phyloP scores from a whole-genome alignment of 2,888 invertebrate genomes.

The Exocentrus adspersus region DNA sequence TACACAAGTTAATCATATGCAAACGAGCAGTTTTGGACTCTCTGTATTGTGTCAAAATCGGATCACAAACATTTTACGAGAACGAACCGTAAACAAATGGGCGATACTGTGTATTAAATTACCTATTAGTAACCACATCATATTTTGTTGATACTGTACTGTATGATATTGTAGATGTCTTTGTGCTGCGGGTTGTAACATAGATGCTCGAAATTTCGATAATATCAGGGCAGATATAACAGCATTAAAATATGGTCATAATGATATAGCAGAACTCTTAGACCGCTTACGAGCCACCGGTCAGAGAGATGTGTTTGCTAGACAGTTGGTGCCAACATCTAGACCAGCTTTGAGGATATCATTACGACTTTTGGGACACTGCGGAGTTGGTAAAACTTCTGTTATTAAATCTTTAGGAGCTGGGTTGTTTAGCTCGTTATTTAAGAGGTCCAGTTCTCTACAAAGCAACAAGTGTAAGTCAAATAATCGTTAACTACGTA shows the following conservation, averaged over 20 bases:
- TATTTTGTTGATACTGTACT: no score
- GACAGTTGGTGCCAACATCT: slow-evolving; percentile 72
- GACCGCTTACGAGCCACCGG: slow-evolving; percentile 72
- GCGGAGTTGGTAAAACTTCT: slow-evolving; percentile 77
- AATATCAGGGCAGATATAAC: slow-evolving; percentile 80
- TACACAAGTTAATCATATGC: no score
- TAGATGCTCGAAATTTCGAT: slow-evolving; percentile 73
- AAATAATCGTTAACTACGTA: no score
- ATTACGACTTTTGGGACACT: slow-evolving; percentile 74
- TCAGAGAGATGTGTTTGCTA: slow-evolving; percentile 57
- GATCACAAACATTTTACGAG: no score
- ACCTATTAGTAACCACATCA: no score
- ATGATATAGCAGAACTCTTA: slow-evolving; percentile 74
- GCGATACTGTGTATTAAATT: no score
- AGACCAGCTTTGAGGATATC: slow-evolving; percentile 71
- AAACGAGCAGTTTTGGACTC: no score
- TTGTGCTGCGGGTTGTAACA: slow-evolving; percentile 76
- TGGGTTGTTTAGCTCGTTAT: slow-evolving; percentile 74
- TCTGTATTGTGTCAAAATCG: no score
- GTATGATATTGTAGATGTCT: slow-evolving; percentile 67
- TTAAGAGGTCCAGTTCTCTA: slow-evolving; percentile 68
- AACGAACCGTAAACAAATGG: no score
- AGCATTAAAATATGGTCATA: slow-evolving; percentile 78
- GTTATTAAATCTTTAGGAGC: slow-evolving; percentile 74
- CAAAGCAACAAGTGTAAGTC: slow-evolving; percentile 62